Evolutionary conservation across 2,888 invertebrate species (phyloP).

Genomic region (Drymonia ruficornis): DNA sequence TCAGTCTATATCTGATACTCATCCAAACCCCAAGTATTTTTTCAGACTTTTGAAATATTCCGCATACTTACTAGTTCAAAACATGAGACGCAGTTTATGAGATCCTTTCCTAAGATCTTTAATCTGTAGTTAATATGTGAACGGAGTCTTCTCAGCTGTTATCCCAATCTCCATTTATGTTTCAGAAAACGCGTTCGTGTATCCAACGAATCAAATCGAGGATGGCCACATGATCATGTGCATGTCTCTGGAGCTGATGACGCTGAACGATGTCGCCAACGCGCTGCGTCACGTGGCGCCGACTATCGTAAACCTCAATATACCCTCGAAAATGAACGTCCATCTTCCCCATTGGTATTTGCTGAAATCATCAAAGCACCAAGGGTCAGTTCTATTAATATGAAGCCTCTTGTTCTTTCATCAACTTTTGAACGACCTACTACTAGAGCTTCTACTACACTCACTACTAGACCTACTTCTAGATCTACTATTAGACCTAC

Average conservation of each 20-base stretch:
- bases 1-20: no score
- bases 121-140: no score
- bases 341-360: slow-evolving; percentile 33
- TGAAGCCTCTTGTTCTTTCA: neutral
- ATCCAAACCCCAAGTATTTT: no score
- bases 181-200: slow-evolving; percentile 40
- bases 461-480: neutral
- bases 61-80: no score
- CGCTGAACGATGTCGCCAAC: slow-evolving; percentile 47
- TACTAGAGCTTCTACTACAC: no score
- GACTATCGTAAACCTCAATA: slow-evolving; percentile 31
- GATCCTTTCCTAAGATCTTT: no score
- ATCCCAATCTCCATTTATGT: neutral
- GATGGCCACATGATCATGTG: slow-evolving; percentile 63
- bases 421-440: no score
- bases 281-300: slow-evolving; percentile 39
- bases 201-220: slow-evolving; percentile 45
- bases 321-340: slow-evolving; percentile 37
- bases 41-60: no score
- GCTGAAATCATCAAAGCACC: neutral
- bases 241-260: slow-evolving; percentile 46
- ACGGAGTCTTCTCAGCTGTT: no score
- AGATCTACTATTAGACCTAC: no score
- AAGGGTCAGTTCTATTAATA: neutral
- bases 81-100: no score